A percentile compares a stretch with the other conserved stretches of the same genome.
These are phyloP conservation scores for Dynastes tityus DNA, from an alignment of 2,888 invertebrate genomes.

Conservation along the genomic window DNA sequence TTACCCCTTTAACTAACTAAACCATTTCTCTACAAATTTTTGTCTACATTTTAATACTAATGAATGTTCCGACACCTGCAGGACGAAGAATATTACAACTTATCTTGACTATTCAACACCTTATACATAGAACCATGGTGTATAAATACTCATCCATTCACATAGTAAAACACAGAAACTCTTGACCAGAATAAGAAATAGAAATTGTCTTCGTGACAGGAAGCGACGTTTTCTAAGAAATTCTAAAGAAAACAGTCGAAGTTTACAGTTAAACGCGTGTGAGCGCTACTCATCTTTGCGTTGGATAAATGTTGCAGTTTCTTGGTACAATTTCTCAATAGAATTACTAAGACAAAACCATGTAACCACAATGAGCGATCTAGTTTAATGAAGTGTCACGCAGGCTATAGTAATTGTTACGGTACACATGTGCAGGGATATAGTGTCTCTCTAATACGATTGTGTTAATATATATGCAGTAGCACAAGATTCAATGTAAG, in stretches of 20 bases:
- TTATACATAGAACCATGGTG: not conserved
- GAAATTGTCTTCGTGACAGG: slow-evolving; percentile 41
- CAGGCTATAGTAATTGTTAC: not conserved
- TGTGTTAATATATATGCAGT: no score
- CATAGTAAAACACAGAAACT: slow-evolving; percentile 17
- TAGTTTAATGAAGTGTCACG: slow-evolving; percentile 6
- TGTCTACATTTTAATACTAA: no score
- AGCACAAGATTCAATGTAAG: no score
- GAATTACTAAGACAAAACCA: not conserved
- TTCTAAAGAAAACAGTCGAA: slow-evolving; percentile 22
- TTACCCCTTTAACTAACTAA: no score
- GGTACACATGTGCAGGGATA: no score
- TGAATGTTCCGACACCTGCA: no score
- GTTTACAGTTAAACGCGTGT: slow-evolving; percentile 14
- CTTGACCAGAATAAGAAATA: slow-evolving; percentile 35
- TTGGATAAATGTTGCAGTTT: not conserved
- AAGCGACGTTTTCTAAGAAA: slow-evolving; percentile 34
- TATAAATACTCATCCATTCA: not conserved
- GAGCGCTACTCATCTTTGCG: slow-evolving; percentile 5
- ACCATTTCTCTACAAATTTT: no score
- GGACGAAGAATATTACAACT: not conserved
- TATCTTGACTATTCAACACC: not conserved
- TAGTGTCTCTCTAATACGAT: no score
- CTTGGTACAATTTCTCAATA: not conserved
- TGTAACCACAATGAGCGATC: not conserved